Evolutionary conservation across 1,140 invertebrate genomes (phyloP), one percentile per base, ranked within the genome.

Genomic region (Tetragnatha versicolor): DNA sequence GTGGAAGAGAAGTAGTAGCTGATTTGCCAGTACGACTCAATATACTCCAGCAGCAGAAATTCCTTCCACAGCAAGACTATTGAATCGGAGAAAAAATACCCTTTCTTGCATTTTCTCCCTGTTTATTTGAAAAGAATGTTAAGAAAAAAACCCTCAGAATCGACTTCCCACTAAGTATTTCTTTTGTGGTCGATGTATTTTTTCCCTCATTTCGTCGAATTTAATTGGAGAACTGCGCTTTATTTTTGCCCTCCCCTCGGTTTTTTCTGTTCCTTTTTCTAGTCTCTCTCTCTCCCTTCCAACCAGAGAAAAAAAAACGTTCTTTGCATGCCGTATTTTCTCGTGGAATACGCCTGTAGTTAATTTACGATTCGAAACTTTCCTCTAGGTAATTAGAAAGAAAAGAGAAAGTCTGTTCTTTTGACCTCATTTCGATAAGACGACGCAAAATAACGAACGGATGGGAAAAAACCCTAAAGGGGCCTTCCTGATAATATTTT

Each of bases 361-460:
- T 63, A 63, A 63, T 63, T 42, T 63, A 63, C 33, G 35, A 63
- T 25, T 63, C 33, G 37, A 42, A 63, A 63, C 60, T 63, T 63
- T 63, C 33, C 33, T 20, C 35, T 63, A 39, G 60, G 60, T 63
- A 63, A 63, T 63, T 63, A 63, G 60, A 63, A 63, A 63, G 60
- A 37, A 63, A 63, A 42, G 39, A 17, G 39, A 63, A 63, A 27
- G 37, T 63, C 20, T 63, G 33, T 39, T 42, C 37, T 63, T 63
- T 63, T 63, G 33, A 39, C 37, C 60, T 39, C 33, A 63, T 12
- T 9, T 31, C 20, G 55, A 58, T 58, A 58, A 58, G 29, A 58
- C n/a, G n/a, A n/a, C n/a, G n/a, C n/a, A n/a, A n/a, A n/a, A n/a
- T n/a, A n/a, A n/a, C n/a, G n/a, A n/a, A n/a, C n/a, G n/a, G n/a